These are phyloP conservation scores for Melieria crassipennis DNA, from an alignment of 2,888 invertebrate species.

Conservation along the genomic window DNA sequence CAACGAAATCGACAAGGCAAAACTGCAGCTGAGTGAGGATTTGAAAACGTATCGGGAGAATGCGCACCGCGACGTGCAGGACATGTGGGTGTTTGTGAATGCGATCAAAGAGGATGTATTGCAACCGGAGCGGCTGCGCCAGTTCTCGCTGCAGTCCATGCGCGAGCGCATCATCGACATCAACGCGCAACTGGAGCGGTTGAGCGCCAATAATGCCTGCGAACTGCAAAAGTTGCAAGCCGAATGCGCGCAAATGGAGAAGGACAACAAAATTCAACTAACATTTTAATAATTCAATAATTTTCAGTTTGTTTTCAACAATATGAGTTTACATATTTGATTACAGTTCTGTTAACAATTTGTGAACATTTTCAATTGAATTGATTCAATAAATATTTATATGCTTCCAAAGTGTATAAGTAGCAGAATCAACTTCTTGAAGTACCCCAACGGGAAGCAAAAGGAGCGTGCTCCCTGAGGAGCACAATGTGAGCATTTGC, in stretches of 20 bases:
- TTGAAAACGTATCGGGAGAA: conserved; percentile 47
- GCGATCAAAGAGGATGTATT: conserved; percentile 56
- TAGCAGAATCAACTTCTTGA: too few relatives aligned
- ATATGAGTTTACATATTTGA: too few relatives aligned
- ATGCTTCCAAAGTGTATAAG: too few relatives aligned
- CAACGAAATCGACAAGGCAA: conserved; percentile 58
- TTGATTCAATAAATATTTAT: too few relatives aligned
- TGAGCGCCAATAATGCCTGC: conserved; percentile 51
- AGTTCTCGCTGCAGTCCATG: conserved; percentile 52
- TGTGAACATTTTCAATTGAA: too few relatives aligned
- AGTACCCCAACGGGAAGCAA: too few relatives aligned
- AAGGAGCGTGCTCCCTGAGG: too few relatives aligned
- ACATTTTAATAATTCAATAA: too few relatives aligned
- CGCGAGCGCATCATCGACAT: conserved; percentile 58
- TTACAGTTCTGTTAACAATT: too few relatives aligned
- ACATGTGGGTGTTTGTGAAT: conserved; percentile 57
- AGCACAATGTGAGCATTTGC: too few relatives aligned
- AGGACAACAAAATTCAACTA: conserved; percentile 38
- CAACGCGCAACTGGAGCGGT: conserved; percentile 53
- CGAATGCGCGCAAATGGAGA: conserved; percentile 49
- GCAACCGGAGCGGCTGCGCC: conserved; percentile 52
- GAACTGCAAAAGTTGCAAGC: conserved; percentile 48
- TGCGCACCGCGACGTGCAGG: conserved; percentile 53
- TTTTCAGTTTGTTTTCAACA: too few relatives aligned
- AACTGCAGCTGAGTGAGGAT: conserved; percentile 50